phyloP scores from a whole-genome alignment of 1,140 invertebrate species.

The Panagrolaimus sp. region DNA sequence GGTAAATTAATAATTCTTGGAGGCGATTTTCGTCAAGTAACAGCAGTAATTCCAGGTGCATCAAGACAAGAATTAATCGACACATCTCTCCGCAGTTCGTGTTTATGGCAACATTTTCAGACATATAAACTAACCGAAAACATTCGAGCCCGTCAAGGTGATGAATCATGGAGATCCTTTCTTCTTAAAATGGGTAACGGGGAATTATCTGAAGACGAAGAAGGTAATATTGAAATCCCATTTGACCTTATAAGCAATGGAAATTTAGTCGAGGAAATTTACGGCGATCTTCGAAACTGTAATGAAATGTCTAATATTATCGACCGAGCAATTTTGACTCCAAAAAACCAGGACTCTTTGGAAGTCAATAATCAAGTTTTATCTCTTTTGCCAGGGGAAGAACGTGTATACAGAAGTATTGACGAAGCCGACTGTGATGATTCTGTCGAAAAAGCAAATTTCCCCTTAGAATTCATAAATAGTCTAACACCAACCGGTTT shows the following conservation, averaged over 20 bases:
- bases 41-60: conserved; percentile 33
- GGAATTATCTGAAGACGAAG: neutral
- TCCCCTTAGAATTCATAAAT: conserved; percentile 58
- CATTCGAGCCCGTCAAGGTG: neutral
- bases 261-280: conserved; percentile 19
- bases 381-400: neutral
- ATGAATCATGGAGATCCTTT: neutral
- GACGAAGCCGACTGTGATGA: conserved; percentile 7
- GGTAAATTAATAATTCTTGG: conserved; percentile 1
- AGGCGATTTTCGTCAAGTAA: conserved; percentile 37
- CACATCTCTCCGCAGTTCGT: neutral
- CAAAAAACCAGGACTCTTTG: neutral
- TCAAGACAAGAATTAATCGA: conserved; percentile 4
- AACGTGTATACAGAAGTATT: neutral
- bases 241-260: neutral
- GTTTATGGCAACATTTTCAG: conserved; percentile 17
- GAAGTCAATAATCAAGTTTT: conserved; percentile 17
- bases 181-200: neutral
- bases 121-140: conserved; percentile 12
- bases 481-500: conserved; percentile 50
- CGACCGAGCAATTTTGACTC: conserved; percentile 18
- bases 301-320: neutral
- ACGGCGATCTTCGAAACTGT: conserved; percentile 12
- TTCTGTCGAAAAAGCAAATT: neutral
- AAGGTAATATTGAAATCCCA: conserved; percentile 6